Percentiles rank a stretch among this genome's conserved stretches.
These are phyloP conservation scores for Athene cunicularia DNA, from an alignment of 2,113 vertebrate species.

Conservation along the genomic window DNA sequence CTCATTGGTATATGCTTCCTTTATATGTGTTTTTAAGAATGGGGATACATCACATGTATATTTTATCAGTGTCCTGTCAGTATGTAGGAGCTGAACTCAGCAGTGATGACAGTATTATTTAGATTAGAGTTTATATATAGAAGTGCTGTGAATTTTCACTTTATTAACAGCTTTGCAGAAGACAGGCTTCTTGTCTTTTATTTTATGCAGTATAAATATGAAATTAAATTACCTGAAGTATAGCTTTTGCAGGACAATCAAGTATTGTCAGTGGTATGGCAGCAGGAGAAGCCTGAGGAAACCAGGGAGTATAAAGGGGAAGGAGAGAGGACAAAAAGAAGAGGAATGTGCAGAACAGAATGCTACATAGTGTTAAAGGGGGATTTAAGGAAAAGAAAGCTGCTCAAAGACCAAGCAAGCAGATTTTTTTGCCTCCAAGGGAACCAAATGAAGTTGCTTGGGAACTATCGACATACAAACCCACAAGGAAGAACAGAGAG, in stretches of 20 bases:
- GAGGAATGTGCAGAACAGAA: not conserved
- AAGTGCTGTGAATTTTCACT: not conserved
- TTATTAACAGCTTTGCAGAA: not conserved
- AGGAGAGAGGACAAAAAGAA: not conserved
- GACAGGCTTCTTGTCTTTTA: not conserved
- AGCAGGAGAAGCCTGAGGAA: not conserved
- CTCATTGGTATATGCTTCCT: not conserved
- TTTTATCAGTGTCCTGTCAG: not conserved
- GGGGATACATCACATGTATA: not conserved
- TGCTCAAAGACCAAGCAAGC: slow-evolving; percentile 2
- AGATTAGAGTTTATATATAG: not conserved
- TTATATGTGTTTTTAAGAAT: slow-evolving; percentile 9
- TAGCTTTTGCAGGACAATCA: not conserved
- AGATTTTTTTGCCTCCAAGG: not conserved
- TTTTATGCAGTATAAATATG: not conserved
- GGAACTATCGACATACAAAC: not conserved
- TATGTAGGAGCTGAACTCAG: not conserved
- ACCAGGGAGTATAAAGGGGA: not conserved
- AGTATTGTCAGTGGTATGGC: not conserved
- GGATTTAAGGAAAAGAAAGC: not conserved
- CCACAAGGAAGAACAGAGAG: not conserved
- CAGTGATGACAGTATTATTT: not conserved
- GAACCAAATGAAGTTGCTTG: not conserved
- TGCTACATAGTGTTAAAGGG: not conserved
- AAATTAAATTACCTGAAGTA: not conserved